Base-by-base conservation (phyloP, 2,888 invertebrate species). In the Thecophora atra region DNA sequence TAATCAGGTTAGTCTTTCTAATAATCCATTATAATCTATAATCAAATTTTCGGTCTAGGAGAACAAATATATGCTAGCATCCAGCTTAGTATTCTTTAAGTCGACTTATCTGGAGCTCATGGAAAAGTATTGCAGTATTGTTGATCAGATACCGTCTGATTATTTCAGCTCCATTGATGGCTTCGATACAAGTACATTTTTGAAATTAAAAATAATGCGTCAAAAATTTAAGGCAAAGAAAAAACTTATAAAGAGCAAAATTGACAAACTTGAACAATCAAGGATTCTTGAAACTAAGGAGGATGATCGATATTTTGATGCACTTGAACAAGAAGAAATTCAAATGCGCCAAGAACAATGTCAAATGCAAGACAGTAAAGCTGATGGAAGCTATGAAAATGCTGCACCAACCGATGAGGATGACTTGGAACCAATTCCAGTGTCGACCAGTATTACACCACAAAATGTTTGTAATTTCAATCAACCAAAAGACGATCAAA, bases 71-170 rank as follows among this genome's bases (percentile, higher is more conserved):
- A 74, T 77, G 19, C 77, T 85, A 0, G 78, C 77, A 37, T 78
- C 78, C 11, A 79, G 79, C n/a, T 77, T 82, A 0, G 71, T 74
- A 1, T 79, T 81, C 56, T 83, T 88, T 70, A 90, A 89, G 82
- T 85, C 86, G 68, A 87, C 89, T 74, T 90, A 92, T 76, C 86
- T 89, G 75, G 88, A 91, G 78, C 81, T 92, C 52, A 83, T 91
- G 79, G 91, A 92, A 78, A 91, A 90, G 84, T 89, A 90, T 78
- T 89, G 88, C 74, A 85, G 85, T 26, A 89, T 91, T 0, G 89
- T 92, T 76, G 90, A 90, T 77, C 89, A 89, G 84, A 90, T 92
- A 77, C 92, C 92, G 1, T 85, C 89, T 17, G 87, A 88, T 75
- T 88, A 91, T 54, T 89, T 91, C 75, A 88, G 89, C 77, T 88